Conservation (phyloP, 2,113 vertebrate species). For the Microcebus ravelobensis region DNA sequence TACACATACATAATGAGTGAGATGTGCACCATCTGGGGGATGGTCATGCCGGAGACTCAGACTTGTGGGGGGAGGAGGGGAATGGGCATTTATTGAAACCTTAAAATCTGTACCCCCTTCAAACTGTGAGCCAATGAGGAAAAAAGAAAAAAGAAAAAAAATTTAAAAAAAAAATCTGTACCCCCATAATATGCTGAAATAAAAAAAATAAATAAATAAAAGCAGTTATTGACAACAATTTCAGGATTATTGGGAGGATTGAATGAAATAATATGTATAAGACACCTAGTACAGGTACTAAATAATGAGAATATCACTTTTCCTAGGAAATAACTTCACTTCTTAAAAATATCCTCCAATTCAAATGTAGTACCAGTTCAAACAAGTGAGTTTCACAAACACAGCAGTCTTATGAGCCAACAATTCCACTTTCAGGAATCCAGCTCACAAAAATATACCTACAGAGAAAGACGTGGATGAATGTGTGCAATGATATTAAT, state of each 20-base stretch:
- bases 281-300: neutral
- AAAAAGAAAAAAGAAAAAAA: too few relatives aligned
- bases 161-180: too few relatives aligned
- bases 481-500: neutral
- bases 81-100: too few relatives aligned
- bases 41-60: too few relatives aligned
- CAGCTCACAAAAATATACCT: neutral
- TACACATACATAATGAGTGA: too few relatives aligned
- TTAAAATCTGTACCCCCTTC: too few relatives aligned
- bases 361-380: conserved; percentile 1
- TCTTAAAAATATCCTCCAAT: neutral
- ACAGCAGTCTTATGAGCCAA: neutral
- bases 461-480: neutral
- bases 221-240: neutral
- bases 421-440: neutral
- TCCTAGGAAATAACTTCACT: neutral
- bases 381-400: neutral
- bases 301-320: neutral
- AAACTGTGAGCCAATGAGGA: too few relatives aligned
- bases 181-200: too few relatives aligned
- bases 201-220: neutral
- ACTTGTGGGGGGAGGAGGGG: too few relatives aligned
- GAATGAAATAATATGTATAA: neutral
- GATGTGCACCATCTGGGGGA: too few relatives aligned
- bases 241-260: neutral